Base-by-base conservation (phyloP, 2,113 vertebrate genomes). In the Numida meleagris region DNA sequence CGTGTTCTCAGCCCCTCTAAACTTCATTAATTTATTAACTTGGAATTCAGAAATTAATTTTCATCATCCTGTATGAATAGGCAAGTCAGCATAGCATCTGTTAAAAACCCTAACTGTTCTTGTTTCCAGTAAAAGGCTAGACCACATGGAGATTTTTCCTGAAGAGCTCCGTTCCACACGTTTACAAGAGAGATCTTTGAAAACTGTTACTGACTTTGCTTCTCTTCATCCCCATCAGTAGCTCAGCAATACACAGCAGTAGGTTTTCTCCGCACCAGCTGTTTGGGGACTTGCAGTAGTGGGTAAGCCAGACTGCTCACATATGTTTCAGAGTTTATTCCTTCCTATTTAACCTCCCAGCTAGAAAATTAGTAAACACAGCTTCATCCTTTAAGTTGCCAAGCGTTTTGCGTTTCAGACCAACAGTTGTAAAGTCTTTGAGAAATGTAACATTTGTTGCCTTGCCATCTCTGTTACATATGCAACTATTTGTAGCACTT, bases 301-400 rank as follows among this genome's bases (percentile, higher is more conserved):
- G 68, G 53, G 48, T 57, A 86, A 96, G 78, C 61, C 91, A 78
- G 74, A 71, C 95, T 97, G 68, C 84, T 96, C 50, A 27, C 94
- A 95, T 97, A 94, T 94, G 94, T 94, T 96, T 96, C 57, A 8
- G 68, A 94, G 90, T 67, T 68, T 34, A 62, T 97, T 95, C 92
- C 63, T 96, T 96, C 86, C 88, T 89, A 78, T 87, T 95, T 96
- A 96, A 96, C 79, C 89, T 96, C 94, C 62, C 92, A 96, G 88
- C 55, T 92, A 94, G 91, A 96, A 97, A 96, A 97, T 96, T 95
- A 97, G 82, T 82, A 91, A 95, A 88, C 82, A 92, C 66, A 95
- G 84, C 68, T 97, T 96, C 78, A 86, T 93, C 34, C 63, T 96
- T 96, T 78, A 96, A 93, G 62, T 95, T 97, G 90, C 86, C 92